phyloP scores from a whole-genome alignment of 2,888 invertebrate species.

The Caenorhabditis macrosperma region DNA sequence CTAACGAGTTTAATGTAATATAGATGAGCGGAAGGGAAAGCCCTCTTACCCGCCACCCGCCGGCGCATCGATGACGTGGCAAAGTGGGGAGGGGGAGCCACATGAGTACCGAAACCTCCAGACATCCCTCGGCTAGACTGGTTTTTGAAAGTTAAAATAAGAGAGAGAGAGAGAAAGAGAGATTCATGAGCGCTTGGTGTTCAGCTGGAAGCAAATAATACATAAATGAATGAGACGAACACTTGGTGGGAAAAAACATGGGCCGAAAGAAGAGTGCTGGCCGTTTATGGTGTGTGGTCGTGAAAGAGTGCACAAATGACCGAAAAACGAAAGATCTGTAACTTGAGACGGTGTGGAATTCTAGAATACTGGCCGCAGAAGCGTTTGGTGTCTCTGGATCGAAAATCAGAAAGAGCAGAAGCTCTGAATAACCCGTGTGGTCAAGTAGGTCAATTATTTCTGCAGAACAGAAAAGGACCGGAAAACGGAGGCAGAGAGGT shows the following conservation, averaged over 20 bases:
- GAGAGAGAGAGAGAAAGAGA: neutral
- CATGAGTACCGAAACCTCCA: conserved; percentile 3
- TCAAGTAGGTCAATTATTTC: neutral
- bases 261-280: too few species aligned
- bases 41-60: too few species aligned
- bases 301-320: neutral
- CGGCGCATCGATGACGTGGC: conserved; percentile 32
- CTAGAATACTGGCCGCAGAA: too few species aligned
- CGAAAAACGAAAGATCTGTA: conserved; percentile 1
- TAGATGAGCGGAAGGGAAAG: conserved; percentile 38
- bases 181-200: too few species aligned
- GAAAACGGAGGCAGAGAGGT: too few species aligned
- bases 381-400: neutral
- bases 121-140: neutral
- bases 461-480: neutral
- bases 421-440: too few species aligned
- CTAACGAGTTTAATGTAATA: conserved; percentile 52
- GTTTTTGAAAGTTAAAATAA: neutral
- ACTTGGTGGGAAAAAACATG: neutral
- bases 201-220: neutral
- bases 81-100: conserved; percentile 15
- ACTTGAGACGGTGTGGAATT: conserved; percentile 11
- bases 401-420: neutral
- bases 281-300: neutral
- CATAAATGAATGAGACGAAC: neutral